Evolutionary conservation across 30 jellyfish, hydroid and myxozoan species (phyloP).

Genomic region (Aurelia sp.): DNA sequence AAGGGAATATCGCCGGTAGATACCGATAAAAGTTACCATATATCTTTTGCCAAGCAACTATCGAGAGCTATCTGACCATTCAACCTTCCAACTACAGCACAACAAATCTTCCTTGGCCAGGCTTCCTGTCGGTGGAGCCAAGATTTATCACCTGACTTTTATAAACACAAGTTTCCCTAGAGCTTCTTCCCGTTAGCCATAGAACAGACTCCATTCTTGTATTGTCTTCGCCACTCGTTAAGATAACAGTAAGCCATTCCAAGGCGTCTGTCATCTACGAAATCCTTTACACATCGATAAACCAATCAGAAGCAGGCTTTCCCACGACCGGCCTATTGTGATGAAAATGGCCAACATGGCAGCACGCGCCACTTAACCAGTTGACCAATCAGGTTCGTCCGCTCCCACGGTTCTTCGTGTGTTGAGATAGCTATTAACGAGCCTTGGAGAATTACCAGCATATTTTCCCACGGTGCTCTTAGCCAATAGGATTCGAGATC

Average conservation of each 20-base stretch:
- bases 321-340: conserved; percentile 85
- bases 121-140: no score
- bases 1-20: no score
- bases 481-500: conserved; percentile 51
- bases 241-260: conserved; percentile 76
- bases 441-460: conserved; percentile 54
- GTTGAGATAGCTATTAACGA: conserved; percentile 71
- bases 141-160: no score
- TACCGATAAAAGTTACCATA: no score
- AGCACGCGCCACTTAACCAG: conserved; percentile 86
- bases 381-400: conserved; percentile 79
- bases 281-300: conserved; percentile 67
- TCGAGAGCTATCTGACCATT: no score
- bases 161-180: not conserved
- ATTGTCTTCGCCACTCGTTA: conserved; percentile 56
- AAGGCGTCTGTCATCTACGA: conserved; percentile 77
- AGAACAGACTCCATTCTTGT: conserved; percentile 45
- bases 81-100: no score
- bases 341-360: conserved; percentile 67
- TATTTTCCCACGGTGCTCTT: conserved; percentile 79
- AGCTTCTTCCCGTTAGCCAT: conserved; percentile 30
- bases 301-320: conserved; percentile 81
- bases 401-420: conserved; percentile 91
- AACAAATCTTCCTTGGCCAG: no score
- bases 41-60: no score